Evolutionary conservation across 2,888 invertebrate species (phyloP).

Genomic region (Timema cristinae): DNA sequence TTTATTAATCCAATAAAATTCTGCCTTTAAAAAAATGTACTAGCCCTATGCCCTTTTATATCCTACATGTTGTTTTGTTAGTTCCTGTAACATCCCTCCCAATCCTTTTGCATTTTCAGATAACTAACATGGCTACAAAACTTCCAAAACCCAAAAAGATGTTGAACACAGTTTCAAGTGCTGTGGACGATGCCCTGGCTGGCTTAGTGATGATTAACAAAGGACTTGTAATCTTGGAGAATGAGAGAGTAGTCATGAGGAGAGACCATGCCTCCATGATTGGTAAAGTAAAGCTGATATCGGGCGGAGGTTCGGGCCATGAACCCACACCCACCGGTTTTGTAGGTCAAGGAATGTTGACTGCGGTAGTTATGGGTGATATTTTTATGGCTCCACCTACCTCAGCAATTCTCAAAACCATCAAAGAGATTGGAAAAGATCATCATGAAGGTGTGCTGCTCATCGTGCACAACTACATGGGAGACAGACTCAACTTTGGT

Average conservation of each 20-base stretch:
- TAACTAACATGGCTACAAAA: no score
- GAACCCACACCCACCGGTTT: slow-evolving; percentile 50
- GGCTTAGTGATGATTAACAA: slow-evolving; percentile 24
- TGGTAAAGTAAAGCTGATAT: slow-evolving; percentile 40
- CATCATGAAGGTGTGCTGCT: slow-evolving; percentile 57
- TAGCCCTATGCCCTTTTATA: no score
- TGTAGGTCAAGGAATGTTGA: slow-evolving; percentile 52
- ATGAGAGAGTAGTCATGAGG: slow-evolving; percentile 30
- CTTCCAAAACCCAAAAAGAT: no score
- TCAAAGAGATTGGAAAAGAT: slow-evolving; percentile 21
- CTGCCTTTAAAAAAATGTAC: no score
- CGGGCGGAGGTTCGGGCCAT: slow-evolving; percentile 55
- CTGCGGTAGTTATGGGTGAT: slow-evolving; percentile 50
- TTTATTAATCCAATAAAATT: no score
- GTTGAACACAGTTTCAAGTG: no score
- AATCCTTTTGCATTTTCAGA: no score
- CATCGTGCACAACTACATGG: slow-evolving; percentile 71
- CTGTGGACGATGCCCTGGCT: slow-evolving; percentile 26
- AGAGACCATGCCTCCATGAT: slow-evolving; percentile 30
- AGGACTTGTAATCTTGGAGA: slow-evolving; percentile 24
- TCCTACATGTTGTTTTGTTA: no score
- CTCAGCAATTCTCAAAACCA: slow-evolving; percentile 19
- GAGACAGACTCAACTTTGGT: slow-evolving; percentile 78
- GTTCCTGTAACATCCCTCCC: no score
- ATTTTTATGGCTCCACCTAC: slow-evolving; percentile 26